Conservation (phyloP, 2,797 vertebrate genomes). For the Tauraco hartlaubi region DNA sequence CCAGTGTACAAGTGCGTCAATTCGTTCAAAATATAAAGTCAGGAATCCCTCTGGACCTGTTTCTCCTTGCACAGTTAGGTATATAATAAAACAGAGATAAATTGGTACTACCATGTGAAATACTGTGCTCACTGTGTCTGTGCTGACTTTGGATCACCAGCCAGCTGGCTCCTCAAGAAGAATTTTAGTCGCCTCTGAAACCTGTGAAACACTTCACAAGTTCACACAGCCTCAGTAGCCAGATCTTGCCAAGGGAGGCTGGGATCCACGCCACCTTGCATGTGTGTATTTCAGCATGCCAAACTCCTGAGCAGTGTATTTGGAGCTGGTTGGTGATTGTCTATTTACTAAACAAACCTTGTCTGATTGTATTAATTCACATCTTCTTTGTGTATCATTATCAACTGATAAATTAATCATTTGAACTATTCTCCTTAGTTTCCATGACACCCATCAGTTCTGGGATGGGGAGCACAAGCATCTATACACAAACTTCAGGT, state of each 20-base stretch:
- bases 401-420: not conserved
- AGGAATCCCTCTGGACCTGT: not conserved
- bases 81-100: not conserved
- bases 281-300: not conserved
- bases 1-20: not conserved
- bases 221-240: conserved; percentile 39
- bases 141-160: not conserved
- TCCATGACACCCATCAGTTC: not conserved
- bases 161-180: conserved; percentile 35
- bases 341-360: not conserved
- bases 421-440: not conserved
- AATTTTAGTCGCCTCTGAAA: conserved; percentile 31
- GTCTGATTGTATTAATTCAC: not conserved
- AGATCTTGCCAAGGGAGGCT: conserved; percentile 39
- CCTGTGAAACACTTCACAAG: conserved; percentile 53
- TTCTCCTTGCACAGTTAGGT: not conserved
- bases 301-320: not conserved
- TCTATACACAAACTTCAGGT: not conserved
- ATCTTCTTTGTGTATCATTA: not conserved
- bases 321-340: not conserved
- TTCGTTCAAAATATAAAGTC: not conserved
- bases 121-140: not conserved
- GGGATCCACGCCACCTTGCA: not conserved
- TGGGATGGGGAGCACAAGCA: not conserved
- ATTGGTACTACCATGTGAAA: not conserved